Evolutionary conservation across 1,140 invertebrate species (phyloP), one percentile per base, ranked within the genome.

Genomic region (Drosophila lowei): DNA sequence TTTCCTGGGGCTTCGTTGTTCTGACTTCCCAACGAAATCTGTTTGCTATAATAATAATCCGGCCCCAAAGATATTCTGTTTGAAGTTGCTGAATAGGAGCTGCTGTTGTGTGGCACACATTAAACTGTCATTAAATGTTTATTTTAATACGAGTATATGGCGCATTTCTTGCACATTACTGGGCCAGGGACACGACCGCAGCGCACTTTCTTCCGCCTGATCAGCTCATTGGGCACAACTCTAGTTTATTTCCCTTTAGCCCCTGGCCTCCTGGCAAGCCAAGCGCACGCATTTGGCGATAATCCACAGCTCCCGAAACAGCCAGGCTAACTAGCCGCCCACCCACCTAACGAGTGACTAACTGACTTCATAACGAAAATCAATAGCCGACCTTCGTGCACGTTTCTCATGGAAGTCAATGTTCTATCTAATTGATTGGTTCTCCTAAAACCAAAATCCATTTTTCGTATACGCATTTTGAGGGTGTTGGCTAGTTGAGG

Each of bases 161-260:
- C 62, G 48, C 49, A 74, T 75, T 66, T 68, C 59, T 65, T 68
- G 74, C 60, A 57, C 60, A 78, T 57, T 71, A 67, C 77, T 81
- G 54, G 60, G 48, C 47, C 66, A 61, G 52, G 75, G 57, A 8
- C 50, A 21, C 6, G 23, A 2, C 9, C 3, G 48, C 63, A 58
- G 61, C 58, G 77, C 65, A 81, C 73, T 88, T 75, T 67, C 67
- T 85, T 88, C 83, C 81, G 63, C 77, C 65, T 85, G 81, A 85
- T 81, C 81, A 81, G 81, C 83, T 85, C 81, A 85, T 85, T 85
- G 77, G 48, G 74, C 81, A 88, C 64, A 58, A 15, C 23, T 58
- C 57, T 57, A 73, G 65, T 65, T 62, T 34, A 47, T 57, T 30
- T 61, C 30, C 42, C 28, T 11, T 11, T n/a, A 52, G 18, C 25